Conservation (phyloP, 2,888 invertebrate species). For the Sphaeridia pumilis region DNA sequence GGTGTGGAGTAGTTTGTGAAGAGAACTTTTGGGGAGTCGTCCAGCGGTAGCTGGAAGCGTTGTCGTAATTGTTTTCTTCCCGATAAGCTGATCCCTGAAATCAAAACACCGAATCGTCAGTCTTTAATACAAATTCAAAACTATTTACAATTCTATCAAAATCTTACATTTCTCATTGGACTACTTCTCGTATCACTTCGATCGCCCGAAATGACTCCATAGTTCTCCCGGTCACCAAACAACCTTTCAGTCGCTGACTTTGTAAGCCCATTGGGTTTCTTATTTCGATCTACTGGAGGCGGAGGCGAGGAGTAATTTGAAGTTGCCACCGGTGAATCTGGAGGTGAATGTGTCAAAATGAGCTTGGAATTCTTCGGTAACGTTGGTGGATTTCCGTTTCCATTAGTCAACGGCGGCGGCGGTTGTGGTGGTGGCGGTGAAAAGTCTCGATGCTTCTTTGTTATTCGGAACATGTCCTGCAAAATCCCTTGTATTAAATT, state of each 20-base stretch:
- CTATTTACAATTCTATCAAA: not conserved
- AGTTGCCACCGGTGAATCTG: conserved; percentile 26
- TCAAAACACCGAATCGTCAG: no score
- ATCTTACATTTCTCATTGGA: conserved; percentile 19
- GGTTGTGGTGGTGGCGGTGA: conserved; percentile 41
- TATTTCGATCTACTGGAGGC: conserved; percentile 65
- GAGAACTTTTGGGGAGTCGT: conserved; percentile 39
- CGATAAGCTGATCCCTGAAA: not conserved
- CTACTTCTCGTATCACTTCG: conserved; percentile 32
- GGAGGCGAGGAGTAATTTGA: conserved; percentile 45
- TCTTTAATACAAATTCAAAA: no score
- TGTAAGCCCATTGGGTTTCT: conserved; percentile 50
- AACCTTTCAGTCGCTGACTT: conserved; percentile 59
- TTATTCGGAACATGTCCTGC: conserved; percentile 15
- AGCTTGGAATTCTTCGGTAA: conserved; percentile 15
- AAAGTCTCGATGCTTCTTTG: conserved; percentile 41
- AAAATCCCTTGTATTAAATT: not conserved
- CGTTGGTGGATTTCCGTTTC: conserved; percentile 15
- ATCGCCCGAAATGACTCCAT: conserved; percentile 46
- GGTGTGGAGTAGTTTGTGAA: conserved; percentile 38
- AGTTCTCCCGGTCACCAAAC: conserved; percentile 48
- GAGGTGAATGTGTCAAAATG: conserved; percentile 15
- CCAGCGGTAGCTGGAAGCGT: conserved; percentile 43
- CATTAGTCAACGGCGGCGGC: conserved; percentile 15
- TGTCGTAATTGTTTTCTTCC: conserved; percentile 41